Evolutionary conservation across 1,140 invertebrate species (phyloP), one percentile per base, ranked within the genome.

Genomic region (Wiebesia pumilae): DNA sequence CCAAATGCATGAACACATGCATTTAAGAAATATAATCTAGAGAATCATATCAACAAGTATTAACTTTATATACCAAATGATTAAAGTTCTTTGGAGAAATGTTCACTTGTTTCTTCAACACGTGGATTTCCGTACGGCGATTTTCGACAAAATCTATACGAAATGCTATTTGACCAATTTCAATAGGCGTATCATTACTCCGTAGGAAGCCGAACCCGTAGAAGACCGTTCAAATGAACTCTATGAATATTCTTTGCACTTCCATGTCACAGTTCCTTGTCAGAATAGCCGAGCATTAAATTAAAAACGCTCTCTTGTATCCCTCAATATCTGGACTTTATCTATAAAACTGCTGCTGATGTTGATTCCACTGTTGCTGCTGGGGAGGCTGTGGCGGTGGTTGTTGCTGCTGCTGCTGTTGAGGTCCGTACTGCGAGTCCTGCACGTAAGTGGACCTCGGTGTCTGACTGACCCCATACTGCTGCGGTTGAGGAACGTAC

Each of bases 271-370:
- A n/a, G 16, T 43, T n/a, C 3, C 40, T 43, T 9, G 24, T 43
- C 3, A 35, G 19, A 75, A 43, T 40, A 16, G 4, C 24, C 33
- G 38, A 33, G 27, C 24, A 43, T 27, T 43, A 43, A n/a, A 2
- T 43, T 3, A 43, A 40, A 75, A 38, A 27, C 14, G 54, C 35
- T 24, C 35, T 38, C 10, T 19, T 24, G 33, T 40, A 54, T 30
- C 40, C 19, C 40, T 27, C 33, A 27, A 30, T 51, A 24, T 27
- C 24, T 14, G 9, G 19, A 35, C 82, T 88, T 92, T 94, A 95
- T 93, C 95, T 94, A 88, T 95, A 95, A 93, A 95, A 95, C 88
- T 95, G 95, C 88, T 95, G 94, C 85, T 94, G 93, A 87, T 92
- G 93, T 38, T 93, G 94, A 35, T 89, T 89, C 92, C 93, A 94